Base-by-base conservation (phyloP, 2,797 vertebrate genomes). In the Gastrophryne carolinensis region DNA sequence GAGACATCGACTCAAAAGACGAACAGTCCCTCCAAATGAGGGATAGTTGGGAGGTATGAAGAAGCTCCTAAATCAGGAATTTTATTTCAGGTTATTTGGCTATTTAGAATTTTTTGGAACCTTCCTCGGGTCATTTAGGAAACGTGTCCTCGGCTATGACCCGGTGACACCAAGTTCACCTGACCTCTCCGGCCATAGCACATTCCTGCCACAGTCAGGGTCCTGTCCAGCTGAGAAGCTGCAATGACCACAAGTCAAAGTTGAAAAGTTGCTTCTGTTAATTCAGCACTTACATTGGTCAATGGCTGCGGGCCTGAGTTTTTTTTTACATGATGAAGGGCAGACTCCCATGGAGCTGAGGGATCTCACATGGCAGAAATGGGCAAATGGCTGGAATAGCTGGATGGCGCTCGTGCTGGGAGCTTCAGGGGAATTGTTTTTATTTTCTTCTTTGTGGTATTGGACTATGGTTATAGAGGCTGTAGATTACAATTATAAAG, bases 201-300 rank as follows among this genome's bases (percentile, higher is more conserved):
- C 70, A 72, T 72, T 72, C 70, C 70, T 72, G 19, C 39, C 67
- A n/a, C 70, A 62, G 57, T 11, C 70, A 72, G 70, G 27, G 63
- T 50, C 21, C 44, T 62, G 69, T 37, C 44, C 57, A 21, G 41
- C 29, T 24, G 41, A 58, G 70, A 41, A 17, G 17, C 57, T 61
- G 6, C 47, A 23, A 58, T 62, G 57, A 17, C 29, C 57, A 39
- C 13, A 52, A 30, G 41, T 30, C 63, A 66, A 17, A 66, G 44
- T 66, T 50, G 30, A 50, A 66, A 8, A 50, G 44, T 66, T 49
- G 52, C 47, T 62, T 10, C 35, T 61, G 30, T 72, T 37, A 32
- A 32, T 17, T 24, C 44, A 11, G 15, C 11, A 53, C 34, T 52
- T 30, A 53, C 35, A 24, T 52, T 53, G 47, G 11, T 29, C 5